Conservation (phyloP, 2,888 invertebrate species). For the Macaria liturata region DNA sequence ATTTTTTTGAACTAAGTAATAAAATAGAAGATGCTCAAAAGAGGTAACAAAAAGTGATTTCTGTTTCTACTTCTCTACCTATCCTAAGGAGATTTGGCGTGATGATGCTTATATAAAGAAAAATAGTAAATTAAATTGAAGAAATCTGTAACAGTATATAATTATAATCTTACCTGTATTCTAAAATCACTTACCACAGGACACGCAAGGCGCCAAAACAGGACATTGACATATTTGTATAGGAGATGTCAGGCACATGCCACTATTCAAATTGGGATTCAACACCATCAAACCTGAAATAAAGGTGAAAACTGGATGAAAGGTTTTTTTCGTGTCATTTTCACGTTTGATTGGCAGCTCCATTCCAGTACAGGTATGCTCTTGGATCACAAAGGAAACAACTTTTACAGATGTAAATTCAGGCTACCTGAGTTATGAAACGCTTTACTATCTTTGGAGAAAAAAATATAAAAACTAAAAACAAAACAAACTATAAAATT, state of each 20-base stretch:
- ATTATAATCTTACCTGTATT: not conserved
- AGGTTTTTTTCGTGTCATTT: too few species aligned
- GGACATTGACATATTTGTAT: constrained; percentile 14
- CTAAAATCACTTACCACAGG: constrained; percentile 18
- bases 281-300: constrained; percentile 17
- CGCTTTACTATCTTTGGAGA: too few species aligned
- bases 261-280: constrained; percentile 13
- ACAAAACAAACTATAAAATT: too few species aligned
- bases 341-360: too few species aligned
- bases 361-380: too few species aligned
- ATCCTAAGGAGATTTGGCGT: constrained; percentile 12
- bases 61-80: not conserved
- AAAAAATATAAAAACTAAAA: too few species aligned
- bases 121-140: not conserved
- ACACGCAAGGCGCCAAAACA: not conserved
- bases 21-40: too few species aligned
- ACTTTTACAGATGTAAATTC: too few species aligned
- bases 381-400: too few species aligned
- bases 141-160: not conserved
- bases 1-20: too few species aligned
- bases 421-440: too few species aligned
- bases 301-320: not conserved
- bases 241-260: constrained; percentile 11
- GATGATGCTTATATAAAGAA: not conserved
- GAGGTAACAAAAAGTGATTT: too few species aligned